phyloP scores from a whole-genome alignment of 2,888 invertebrate genomes.

The Tetranychus truncatus region DNA sequence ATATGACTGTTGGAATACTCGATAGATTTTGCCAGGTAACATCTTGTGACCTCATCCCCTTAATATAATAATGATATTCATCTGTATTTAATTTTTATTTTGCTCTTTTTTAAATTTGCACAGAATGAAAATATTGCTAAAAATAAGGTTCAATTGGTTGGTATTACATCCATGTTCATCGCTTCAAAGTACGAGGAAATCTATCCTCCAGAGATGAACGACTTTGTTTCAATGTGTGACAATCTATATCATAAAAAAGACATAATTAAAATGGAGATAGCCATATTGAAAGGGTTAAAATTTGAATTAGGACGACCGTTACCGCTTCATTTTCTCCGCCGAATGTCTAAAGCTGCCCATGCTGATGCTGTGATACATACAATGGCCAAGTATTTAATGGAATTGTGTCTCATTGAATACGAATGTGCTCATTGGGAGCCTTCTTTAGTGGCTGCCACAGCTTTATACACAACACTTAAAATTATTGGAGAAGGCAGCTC shows the following conservation, averaged over 20 bases:
- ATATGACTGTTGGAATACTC: slow-evolving; percentile 64
- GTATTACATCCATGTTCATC: slow-evolving; percentile 68
- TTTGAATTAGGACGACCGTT: slow-evolving; percentile 69
- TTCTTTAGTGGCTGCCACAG: slow-evolving; percentile 62
- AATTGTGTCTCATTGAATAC: slow-evolving; percentile 62
- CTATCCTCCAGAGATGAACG: slow-evolving; percentile 61
- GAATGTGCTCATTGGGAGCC: slow-evolving; percentile 53
- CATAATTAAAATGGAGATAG: slow-evolving; percentile 60
- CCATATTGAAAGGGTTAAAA: slow-evolving; percentile 53
- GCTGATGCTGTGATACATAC: slow-evolving; percentile 50
- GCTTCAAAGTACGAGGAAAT: slow-evolving; percentile 91
- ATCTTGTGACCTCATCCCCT: not conserved
- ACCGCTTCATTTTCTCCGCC: slow-evolving; percentile 68
- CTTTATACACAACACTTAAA: slow-evolving; percentile 52
- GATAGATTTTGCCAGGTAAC: slow-evolving; percentile 68
- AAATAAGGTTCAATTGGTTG: slow-evolving; percentile 63
- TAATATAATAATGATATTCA: not conserved
- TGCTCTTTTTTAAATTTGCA: not conserved
- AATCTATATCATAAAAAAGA: slow-evolving; percentile 59
- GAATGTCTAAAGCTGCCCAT: slow-evolving; percentile 42
- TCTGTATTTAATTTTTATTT: not conserved
- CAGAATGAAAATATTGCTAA: slow-evolving; percentile 44
- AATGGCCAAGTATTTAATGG: slow-evolving; percentile 75
- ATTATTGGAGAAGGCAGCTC: slow-evolving; percentile 33
- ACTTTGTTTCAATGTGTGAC: slow-evolving; percentile 80